phyloP scores from a whole-genome alignment of 2,888 invertebrate species.

The Parnassius glacialis region DNA sequence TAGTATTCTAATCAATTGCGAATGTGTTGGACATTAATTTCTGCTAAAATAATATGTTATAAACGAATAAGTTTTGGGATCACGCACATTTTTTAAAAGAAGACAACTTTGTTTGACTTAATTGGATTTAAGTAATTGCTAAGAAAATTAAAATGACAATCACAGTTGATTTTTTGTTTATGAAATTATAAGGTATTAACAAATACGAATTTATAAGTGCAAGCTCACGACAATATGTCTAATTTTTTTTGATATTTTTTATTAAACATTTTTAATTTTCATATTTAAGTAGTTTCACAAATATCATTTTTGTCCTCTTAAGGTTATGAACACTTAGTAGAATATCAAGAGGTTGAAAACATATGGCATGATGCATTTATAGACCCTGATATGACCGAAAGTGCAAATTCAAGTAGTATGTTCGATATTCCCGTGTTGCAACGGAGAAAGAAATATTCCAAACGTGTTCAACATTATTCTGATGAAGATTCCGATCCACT shows the following conservation, averaged over 20 bases:
- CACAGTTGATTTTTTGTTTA: too few relatives aligned
- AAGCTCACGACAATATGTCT: too few relatives aligned
- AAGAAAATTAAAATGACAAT: too few relatives aligned
- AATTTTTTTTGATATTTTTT: background rate
- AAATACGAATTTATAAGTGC: too few relatives aligned
- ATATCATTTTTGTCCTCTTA: constrained; percentile 27
- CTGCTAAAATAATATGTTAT: too few relatives aligned
- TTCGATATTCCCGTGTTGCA: constrained; percentile 34
- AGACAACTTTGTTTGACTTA: too few relatives aligned
- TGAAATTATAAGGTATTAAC: too few relatives aligned
- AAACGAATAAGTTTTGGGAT: too few relatives aligned
- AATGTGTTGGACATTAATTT: too few relatives aligned
- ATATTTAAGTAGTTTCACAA: constrained; percentile 1
- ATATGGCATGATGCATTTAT: constrained; percentile 47
- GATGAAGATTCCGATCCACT: constrained; percentile 61
- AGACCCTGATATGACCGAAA: constrained; percentile 39
- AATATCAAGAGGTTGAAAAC: constrained; percentile 59
- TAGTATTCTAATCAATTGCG: too few relatives aligned
- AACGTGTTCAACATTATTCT: constrained; percentile 32
- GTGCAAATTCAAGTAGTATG: constrained; percentile 43
- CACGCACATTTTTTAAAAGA: too few relatives aligned
- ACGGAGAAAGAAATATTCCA: constrained; percentile 48
- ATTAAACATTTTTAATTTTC: background rate
- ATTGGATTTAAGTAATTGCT: too few relatives aligned
- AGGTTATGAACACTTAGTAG: constrained; percentile 75